phyloP scores from a whole-genome alignment of 2,113 vertebrate genomes.

The Myodes glareolus region DNA sequence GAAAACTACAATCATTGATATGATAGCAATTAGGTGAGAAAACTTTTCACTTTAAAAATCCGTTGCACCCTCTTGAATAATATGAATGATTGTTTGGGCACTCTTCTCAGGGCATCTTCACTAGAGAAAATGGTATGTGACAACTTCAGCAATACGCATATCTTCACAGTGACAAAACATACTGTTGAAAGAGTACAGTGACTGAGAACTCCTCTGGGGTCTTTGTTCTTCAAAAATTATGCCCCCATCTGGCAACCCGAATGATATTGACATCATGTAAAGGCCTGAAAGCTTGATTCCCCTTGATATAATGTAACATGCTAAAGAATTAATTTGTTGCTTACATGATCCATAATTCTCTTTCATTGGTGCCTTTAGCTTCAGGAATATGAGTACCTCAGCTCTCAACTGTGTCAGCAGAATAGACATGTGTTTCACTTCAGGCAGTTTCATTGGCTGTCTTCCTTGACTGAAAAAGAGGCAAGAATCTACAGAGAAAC shows the following conservation, averaged over 20 bases:
- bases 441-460: background rate
- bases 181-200: background rate
- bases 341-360: background rate
- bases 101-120: background rate
- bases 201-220: background rate
- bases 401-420: background rate
- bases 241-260: background rate
- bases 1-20: background rate
- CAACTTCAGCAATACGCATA: background rate
- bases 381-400: background rate
- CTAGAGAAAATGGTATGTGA: background rate
- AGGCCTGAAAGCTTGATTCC: background rate
- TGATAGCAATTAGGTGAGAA: background rate
- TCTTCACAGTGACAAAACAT: background rate
- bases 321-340: background rate
- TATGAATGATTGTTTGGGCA: background rate
- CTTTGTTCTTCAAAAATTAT: background rate
- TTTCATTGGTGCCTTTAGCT: background rate
- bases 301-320: background rate
- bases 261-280: background rate
- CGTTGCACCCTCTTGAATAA: background rate
- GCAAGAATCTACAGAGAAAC: background rate
- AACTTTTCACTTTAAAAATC: slow-evolving; percentile 16
- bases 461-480: background rate
- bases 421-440: background rate